These are phyloP conservation scores for Sciurus niger DNA, from an alignment of 2,113 vertebrate genomes.

Conservation along the genomic window DNA sequence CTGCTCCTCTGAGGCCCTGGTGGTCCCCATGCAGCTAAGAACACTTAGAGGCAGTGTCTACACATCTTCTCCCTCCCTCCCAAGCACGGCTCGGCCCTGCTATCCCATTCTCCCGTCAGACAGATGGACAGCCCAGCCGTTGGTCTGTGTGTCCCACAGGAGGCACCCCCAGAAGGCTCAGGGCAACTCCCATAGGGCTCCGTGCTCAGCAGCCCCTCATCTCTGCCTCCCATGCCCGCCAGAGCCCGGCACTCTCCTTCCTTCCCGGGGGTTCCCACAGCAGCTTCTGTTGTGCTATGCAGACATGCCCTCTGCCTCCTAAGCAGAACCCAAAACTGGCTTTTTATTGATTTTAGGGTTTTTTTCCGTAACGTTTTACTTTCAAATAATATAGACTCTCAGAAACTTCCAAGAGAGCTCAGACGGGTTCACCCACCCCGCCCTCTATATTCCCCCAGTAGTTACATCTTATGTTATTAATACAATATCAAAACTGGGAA, in stretches of 20 bases:
- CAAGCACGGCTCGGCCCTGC: not conserved
- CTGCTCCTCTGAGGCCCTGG: not conserved
- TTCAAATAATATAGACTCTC: not conserved
- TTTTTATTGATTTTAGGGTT: not conserved
- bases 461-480: not conserved
- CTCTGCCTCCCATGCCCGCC: conserved; percentile 29
- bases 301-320: not conserved
- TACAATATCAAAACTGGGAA: not conserved
- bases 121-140: too few relatives aligned
- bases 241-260: not conserved
- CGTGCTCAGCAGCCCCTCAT: not conserved
- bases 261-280: conserved; percentile 48
- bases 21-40: not conserved
- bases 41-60: not conserved
- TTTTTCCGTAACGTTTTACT: not conserved
- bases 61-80: not conserved
- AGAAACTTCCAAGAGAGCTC: not conserved
- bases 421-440: too few relatives aligned
- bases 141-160: not conserved
- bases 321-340: not conserved
- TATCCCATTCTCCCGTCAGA: not conserved
- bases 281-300: not conserved
- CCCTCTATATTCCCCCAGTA: not conserved
- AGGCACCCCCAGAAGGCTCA: not conserved
- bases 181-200: not conserved